phyloP scores from a whole-genome alignment of 2,797 vertebrate species.

The Pangasius krempfi region DNA sequence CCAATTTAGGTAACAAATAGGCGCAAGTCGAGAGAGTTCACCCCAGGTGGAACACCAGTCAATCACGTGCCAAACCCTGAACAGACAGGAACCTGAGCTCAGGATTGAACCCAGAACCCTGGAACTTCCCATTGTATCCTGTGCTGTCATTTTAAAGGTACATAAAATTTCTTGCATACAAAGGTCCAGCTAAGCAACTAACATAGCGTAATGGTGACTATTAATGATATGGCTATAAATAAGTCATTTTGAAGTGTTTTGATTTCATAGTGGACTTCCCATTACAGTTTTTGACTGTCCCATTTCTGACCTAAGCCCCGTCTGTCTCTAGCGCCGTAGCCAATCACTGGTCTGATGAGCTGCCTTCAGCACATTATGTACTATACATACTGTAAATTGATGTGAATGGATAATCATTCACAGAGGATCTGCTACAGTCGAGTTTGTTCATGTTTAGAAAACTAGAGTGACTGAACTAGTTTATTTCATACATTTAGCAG shows the following conservation, averaged over 20 bases:
- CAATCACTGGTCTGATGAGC: not conserved
- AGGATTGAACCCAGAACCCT: not conserved
- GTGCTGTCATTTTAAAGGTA: not conserved
- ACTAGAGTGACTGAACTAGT: not conserved
- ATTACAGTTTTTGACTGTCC: not conserved
- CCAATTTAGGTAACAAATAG: not conserved
- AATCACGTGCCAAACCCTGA: not conserved
- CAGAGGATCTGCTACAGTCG: not conserved
- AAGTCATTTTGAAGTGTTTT: not conserved
- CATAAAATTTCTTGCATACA: not conserved
- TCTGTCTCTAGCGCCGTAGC: not conserved
- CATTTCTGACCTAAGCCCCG: not conserved
- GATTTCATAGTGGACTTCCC: not conserved
- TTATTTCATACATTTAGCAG: not conserved
- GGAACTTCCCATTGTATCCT: not conserved
- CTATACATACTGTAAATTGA: not conserved
- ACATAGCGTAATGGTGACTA: not conserved
- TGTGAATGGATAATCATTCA: not conserved
- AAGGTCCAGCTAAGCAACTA: not conserved
- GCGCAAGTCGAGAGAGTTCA: not conserved
- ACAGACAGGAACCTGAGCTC: not conserved
- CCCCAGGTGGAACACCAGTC: not conserved
- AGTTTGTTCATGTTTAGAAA: not conserved
- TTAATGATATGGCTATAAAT: not conserved
- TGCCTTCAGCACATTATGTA: not conserved